A percentile compares a stretch with the other conserved stretches of the same genome.
phyloP scores from a whole-genome alignment of 2,888 invertebrate species.

The Vanessa cardui region DNA sequence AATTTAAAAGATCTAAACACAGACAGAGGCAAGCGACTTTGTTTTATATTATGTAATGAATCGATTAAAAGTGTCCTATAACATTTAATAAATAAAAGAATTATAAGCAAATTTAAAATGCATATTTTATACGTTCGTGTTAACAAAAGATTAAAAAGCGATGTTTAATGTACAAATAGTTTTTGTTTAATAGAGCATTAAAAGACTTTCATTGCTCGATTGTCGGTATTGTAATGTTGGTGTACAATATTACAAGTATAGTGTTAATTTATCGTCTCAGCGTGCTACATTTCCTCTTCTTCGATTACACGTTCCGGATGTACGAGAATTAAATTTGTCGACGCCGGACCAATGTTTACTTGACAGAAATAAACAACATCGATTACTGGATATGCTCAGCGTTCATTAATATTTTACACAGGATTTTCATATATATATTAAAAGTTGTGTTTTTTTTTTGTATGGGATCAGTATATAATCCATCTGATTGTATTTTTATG shows the following conservation, averaged over 20 bases:
- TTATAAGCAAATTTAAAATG: too few species aligned
- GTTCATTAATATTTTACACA: background rate
- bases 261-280: slow-evolving; percentile 7
- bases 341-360: slow-evolving; percentile 42
- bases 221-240: background rate
- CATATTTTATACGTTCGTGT: background rate
- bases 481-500: too few species aligned
- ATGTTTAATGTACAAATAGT: background rate
- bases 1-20: too few species aligned
- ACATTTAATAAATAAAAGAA: too few species aligned
- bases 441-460: too few species aligned
- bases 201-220: background rate
- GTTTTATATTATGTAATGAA: too few species aligned
- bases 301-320: slow-evolving; percentile 56
- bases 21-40: too few species aligned
- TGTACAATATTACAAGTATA: slow-evolving; percentile 3
- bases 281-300: slow-evolving; percentile 40
- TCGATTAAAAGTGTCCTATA: too few species aligned
- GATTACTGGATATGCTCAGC: slow-evolving; percentile 16
- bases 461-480: too few species aligned
- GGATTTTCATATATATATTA: background rate
- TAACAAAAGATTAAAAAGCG: background rate
- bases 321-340: slow-evolving; percentile 54
- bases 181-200: background rate
- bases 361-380: slow-evolving; percentile 15